phyloP scores from a whole-genome alignment of 2,797 vertebrate species.

The Podarcis lilfordi region DNA sequence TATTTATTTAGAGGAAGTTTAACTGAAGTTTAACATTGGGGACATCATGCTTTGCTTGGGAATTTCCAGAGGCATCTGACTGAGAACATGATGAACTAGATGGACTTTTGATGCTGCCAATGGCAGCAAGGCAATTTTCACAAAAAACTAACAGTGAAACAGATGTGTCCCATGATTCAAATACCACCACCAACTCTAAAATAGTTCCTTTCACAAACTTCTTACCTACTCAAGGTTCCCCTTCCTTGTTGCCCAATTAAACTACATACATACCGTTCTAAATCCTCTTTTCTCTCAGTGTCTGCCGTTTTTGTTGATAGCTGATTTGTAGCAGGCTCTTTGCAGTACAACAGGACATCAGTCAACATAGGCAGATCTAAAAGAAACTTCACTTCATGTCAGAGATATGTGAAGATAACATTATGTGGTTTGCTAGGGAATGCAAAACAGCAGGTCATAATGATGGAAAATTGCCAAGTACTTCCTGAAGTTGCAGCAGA shows the following conservation, averaged over 20 bases:
- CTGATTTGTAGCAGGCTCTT: not conserved
- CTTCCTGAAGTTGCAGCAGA: slow-evolving; percentile 34
- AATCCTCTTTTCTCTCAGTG: slow-evolving; percentile 23
- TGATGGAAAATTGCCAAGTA: slow-evolving; percentile 28
- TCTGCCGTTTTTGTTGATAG: not conserved
- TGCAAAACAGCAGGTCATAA: not conserved
- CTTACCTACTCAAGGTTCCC: rapidly evolving
- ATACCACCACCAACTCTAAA: not conserved
- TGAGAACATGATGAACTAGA: not conserved
- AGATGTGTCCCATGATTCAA: not conserved
- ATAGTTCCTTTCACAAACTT: not conserved
- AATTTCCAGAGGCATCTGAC: not conserved
- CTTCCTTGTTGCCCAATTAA: slow-evolving; percentile 36
- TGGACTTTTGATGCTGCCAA: not conserved
- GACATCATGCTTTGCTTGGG: not conserved
- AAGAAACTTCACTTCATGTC: slow-evolving; percentile 19
- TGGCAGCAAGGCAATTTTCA: not conserved
- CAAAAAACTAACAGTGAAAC: not conserved
- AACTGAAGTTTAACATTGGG: not conserved
- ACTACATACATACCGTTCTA: rapidly evolving
- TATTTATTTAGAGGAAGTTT: not conserved
- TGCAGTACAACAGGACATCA: not conserved
- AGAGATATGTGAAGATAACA: not conserved
- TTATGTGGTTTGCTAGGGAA: slow-evolving; percentile 2
- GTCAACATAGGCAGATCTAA: slow-evolving; percentile 24